These are phyloP conservation scores for Microctonus aethiopoides DNA, from an alignment of 2,888 invertebrate genomes.

Conservation along the genomic window DNA sequence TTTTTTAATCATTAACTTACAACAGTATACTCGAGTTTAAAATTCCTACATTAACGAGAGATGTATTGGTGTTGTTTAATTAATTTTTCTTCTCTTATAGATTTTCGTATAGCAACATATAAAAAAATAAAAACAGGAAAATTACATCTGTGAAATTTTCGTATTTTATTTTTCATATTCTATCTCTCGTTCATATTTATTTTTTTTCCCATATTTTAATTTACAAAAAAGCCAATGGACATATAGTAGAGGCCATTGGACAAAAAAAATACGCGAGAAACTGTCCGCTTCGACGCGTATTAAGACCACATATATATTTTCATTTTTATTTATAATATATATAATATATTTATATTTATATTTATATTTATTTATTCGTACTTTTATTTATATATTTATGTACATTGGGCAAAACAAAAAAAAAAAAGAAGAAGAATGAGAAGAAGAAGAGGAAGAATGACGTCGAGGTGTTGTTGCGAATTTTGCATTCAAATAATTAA, in stretches of 20 bases:
- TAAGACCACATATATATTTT: slow-evolving; percentile 58
- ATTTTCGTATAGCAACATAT: slow-evolving; percentile 22
- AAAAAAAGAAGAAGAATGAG: no score
- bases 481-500: slow-evolving; percentile 1
- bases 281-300: slow-evolving; percentile 55
- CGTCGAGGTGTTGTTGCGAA: slow-evolving; percentile 12
- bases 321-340: slow-evolving; percentile 43
- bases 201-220: background rate
- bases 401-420: slow-evolving; percentile 53
- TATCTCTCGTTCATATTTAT: background rate
- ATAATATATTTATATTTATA: slow-evolving; percentile 53
- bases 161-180: background rate
- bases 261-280: slow-evolving; percentile 40
- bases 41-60: slow-evolving; percentile 22
- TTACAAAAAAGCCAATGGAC: slow-evolving; percentile 24
- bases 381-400: slow-evolving; percentile 63
- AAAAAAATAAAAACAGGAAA: slow-evolving; percentile 31
- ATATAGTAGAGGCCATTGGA: slow-evolving; percentile 9
- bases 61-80: slow-evolving; percentile 1
- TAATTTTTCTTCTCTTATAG: slow-evolving; percentile 20
- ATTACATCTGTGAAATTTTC: no score
- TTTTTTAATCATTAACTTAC: slow-evolving; percentile 33
- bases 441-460: slow-evolving; percentile 10
- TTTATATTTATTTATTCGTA: slow-evolving; percentile 35
- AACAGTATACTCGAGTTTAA: slow-evolving; percentile 20